These are phyloP conservation scores for Arenaria interpres DNA, from an alignment of 2,113 vertebrate species.

Conservation along the genomic window DNA sequence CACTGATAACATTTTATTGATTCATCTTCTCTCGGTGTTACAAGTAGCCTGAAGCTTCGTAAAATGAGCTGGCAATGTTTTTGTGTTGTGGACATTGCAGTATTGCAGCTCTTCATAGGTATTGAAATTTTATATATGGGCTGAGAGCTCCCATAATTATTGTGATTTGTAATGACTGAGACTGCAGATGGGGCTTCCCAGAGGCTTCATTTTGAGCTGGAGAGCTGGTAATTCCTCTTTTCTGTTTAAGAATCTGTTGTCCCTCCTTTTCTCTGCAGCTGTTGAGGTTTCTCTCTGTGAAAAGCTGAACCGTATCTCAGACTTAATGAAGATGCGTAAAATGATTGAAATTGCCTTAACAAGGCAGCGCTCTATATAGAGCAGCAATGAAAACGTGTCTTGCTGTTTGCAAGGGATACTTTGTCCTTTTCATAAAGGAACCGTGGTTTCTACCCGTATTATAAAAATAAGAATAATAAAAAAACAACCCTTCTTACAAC, in stretches of 20 bases:
- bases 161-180: conserved; percentile 41
- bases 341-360: conserved; percentile 30
- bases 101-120: neutral
- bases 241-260: conserved; percentile 59
- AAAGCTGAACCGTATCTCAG: conserved; percentile 9
- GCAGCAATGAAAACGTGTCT: neutral
- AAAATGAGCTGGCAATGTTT: conserved; percentile 26
- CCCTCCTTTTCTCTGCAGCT: conserved; percentile 47
- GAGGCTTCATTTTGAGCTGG: conserved; percentile 64
- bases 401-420: neutral
- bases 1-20: conserved; percentile 70
- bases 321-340: conserved; percentile 39
- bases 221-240: conserved; percentile 50
- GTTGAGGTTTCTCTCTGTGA: conserved; percentile 25
- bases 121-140: conserved; percentile 20
- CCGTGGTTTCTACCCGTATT: neutral
- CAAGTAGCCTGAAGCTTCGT: conserved; percentile 50
- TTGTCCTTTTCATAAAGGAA: conserved; percentile 5
- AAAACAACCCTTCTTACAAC: neutral
- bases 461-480: conserved; percentile 3
- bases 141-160: conserved; percentile 25
- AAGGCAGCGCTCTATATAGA: neutral
- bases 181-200: conserved; percentile 61
- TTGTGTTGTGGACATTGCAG: conserved; percentile 4
- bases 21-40: conserved; percentile 51